Percentiles rank a stretch among this genome's conserved stretches.
phyloP scores from a whole-genome alignment of 35 echinoderm and acorn worm species.

The Heliocidaris erythrogramma region DNA sequence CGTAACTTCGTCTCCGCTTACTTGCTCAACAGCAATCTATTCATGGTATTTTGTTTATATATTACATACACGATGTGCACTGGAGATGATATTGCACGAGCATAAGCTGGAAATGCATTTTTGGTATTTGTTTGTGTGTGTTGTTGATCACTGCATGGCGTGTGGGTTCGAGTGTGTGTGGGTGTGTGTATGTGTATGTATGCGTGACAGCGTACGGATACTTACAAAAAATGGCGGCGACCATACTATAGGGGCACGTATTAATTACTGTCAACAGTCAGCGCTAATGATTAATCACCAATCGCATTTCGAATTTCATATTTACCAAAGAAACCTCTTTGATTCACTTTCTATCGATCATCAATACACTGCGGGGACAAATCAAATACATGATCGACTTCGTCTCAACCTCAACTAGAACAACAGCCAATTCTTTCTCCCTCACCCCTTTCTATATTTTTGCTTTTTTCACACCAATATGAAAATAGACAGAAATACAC shows the following conservation, averaged over 20 bases:
- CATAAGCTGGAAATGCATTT: background rate
- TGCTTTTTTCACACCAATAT: too few species aligned
- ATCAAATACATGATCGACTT: background rate
- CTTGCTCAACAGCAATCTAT: background rate
- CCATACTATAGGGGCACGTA: background rate
- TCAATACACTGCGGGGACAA: background rate
- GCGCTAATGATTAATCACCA: background rate
- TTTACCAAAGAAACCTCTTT: background rate
- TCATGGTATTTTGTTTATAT: background rate
- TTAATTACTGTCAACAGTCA: constrained; percentile 4
- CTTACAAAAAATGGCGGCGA: background rate
- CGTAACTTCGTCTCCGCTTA: background rate
- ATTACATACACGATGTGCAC: background rate
- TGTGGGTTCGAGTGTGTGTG: background rate
- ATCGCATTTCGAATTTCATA: background rate
- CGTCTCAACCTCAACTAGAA: too few species aligned
- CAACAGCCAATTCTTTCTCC: too few species aligned
- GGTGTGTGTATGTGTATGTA: background rate
- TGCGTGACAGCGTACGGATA: background rate
- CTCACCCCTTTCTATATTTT: too few species aligned
- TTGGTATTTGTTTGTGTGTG: background rate
- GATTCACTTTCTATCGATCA: background rate
- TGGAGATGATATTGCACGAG: background rate
- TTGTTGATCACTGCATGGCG: background rate
- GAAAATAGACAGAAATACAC: too few species aligned